Percentiles rank a stretch among this genome's conserved stretches.
phyloP scores from a whole-genome alignment of 92 coral and sea anemone genomes.

The Desmophyllum pertusum region DNA sequence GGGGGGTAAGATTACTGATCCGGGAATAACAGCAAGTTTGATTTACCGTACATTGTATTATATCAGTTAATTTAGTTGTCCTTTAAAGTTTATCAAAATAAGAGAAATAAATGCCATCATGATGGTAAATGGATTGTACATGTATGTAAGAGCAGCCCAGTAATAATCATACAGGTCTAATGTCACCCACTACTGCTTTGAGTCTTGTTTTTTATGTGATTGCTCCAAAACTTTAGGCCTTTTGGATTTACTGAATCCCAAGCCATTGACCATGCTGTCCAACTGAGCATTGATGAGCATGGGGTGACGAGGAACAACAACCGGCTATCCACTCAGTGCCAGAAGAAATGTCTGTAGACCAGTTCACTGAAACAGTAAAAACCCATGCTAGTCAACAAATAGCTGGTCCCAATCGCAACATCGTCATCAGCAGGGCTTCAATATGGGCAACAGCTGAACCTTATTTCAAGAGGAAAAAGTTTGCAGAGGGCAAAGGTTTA shows the following conservation, averaged over 20 bases:
- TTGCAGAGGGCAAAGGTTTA: constrained; percentile 44
- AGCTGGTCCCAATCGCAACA: constrained; percentile 42
- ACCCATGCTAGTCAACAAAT: constrained; percentile 51
- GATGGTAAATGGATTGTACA: too few species aligned
- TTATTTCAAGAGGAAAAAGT: constrained; percentile 45
- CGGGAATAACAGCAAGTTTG: too few species aligned
- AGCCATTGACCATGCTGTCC: constrained; percentile 57
- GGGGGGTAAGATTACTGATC: too few species aligned
- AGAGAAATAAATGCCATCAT: too few species aligned
- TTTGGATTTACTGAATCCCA: constrained; percentile 59
- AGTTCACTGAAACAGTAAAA: constrained; percentile 24
- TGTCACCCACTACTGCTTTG: too few species aligned
- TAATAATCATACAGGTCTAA: too few species aligned
- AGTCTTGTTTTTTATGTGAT: constrained; percentile 3
- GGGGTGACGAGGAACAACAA: constrained; percentile 27
- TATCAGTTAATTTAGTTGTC: too few species aligned
- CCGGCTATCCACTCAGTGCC: constrained; percentile 11
- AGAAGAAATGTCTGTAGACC: constrained; percentile 36
- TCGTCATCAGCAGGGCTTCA: constrained; percentile 54
- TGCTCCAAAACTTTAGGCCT: constrained; percentile 37
- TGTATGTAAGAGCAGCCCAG: constrained; percentile 9
- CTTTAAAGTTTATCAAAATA: too few species aligned
- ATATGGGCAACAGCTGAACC: constrained; percentile 56
- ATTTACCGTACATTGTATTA: too few species aligned
- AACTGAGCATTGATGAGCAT: constrained; percentile 29